Conservation (phyloP, 2,113 vertebrate genomes). For the Pelmatolapia mariae region DNA sequence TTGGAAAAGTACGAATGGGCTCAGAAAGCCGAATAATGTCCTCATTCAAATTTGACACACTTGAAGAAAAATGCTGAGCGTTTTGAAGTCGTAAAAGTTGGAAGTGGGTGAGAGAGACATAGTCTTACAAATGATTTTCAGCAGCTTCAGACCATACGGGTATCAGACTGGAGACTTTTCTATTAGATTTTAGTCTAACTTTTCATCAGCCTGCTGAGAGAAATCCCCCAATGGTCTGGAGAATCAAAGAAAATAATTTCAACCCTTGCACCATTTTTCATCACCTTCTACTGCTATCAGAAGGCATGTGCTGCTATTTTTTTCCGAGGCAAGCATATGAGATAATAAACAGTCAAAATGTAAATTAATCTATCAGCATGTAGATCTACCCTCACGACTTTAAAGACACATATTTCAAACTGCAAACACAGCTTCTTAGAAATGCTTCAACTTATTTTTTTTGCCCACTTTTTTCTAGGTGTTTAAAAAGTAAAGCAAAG, state of each 20-base stretch:
- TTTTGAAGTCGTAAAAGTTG: constrained; percentile 57
- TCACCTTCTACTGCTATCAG: constrained; percentile 23
- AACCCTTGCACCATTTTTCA: constrained; percentile 66
- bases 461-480: background rate
- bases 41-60: constrained; percentile 63
- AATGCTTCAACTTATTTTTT: background rate
- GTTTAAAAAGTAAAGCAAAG: constrained; percentile 14
- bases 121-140: constrained; percentile 53
- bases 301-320: background rate
- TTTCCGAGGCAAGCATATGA: background rate
- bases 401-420: background rate
- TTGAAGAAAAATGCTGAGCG: constrained; percentile 67
- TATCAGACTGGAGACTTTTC: constrained; percentile 45
- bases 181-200: constrained; percentile 39
- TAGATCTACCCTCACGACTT: background rate
- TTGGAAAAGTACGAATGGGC: constrained; percentile 39
- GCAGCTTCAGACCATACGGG: constrained; percentile 52
- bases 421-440: background rate
- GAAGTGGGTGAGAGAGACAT: constrained; percentile 19
- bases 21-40: constrained; percentile 58
- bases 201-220: constrained; percentile 20
- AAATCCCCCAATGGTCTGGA: constrained; percentile 24
- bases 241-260: constrained; percentile 56
- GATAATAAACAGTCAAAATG: constrained; percentile 42
- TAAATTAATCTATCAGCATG: constrained; percentile 14